phyloP scores from a whole-genome alignment of 2,888 invertebrate species.

The Dermolepida albohirtum region DNA sequence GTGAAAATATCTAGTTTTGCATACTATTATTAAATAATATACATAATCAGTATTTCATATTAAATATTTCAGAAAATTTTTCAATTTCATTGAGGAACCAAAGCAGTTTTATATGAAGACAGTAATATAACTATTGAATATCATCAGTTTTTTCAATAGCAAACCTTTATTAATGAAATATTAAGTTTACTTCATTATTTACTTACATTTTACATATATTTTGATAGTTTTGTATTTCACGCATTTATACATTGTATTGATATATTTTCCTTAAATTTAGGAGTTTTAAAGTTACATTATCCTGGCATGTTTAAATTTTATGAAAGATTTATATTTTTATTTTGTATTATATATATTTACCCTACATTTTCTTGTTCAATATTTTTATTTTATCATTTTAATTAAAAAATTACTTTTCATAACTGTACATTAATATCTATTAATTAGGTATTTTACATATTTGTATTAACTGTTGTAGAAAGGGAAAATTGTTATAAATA shows the following conservation, averaged over 20 bases:
- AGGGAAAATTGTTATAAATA: constrained; percentile 36
- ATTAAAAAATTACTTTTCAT: constrained; percentile 7
- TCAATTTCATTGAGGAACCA: no score
- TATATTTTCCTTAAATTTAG: constrained; percentile 15
- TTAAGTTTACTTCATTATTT: constrained; percentile 1
- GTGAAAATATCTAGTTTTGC: no score
- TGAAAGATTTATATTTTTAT: background rate
- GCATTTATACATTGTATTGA: constrained; percentile 19
- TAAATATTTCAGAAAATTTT: no score
- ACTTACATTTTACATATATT: constrained; percentile 15
- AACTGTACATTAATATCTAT: constrained; percentile 17
- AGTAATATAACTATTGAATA: no score
- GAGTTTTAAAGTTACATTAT: constrained; percentile 6
- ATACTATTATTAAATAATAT: no score
- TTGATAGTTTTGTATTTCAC: constrained; percentile 21
- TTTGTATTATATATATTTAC: background rate
- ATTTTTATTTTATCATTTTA: constrained; percentile 25
- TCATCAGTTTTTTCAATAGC: no score
- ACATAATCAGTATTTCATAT: no score
- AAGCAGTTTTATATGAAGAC: no score
- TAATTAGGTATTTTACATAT: constrained; percentile 31
- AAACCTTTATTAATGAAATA: no score
- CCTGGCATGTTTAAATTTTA: background rate
- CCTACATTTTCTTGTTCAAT: background rate
- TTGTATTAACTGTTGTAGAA: constrained; percentile 36